Evolutionary conservation across 2,113 vertebrate species (phyloP).

Genomic region (Elephas maximus): DNA sequence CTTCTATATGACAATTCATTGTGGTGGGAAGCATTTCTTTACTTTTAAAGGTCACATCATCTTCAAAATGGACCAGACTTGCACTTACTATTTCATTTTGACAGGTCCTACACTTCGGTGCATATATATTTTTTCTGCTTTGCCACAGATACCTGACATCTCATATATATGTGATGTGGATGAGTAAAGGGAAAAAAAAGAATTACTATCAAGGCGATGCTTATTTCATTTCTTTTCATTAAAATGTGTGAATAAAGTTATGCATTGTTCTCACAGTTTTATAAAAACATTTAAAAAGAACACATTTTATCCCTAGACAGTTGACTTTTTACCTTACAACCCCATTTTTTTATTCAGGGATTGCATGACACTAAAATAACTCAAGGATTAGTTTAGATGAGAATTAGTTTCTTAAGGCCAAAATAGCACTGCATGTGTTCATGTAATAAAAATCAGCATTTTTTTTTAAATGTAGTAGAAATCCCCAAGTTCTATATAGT

Average conservation of each 20-base stretch:
- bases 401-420: conserved; percentile 17
- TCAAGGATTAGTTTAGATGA: conserved; percentile 55
- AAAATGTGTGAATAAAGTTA: not conserved
- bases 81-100: not conserved
- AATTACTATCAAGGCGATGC: not conserved
- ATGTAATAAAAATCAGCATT: not conserved
- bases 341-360: conserved; percentile 34
- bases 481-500: not conserved
- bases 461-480: not conserved
- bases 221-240: conserved; percentile 40
- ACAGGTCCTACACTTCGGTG: not conserved
- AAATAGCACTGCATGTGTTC: not conserved
- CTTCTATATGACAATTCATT: not conserved
- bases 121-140: not conserved
- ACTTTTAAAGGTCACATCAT: conserved; percentile 40
- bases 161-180: not conserved
- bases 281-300: not conserved
- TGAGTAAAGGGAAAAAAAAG: not conserved
- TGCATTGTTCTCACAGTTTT: not conserved
- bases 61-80: conserved; percentile 8
- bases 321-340: conserved; percentile 41
- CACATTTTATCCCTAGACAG: not conserved
- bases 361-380: conserved; percentile 28
- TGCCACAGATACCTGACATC: not conserved
- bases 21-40: not conserved